Evolutionary conservation across 2,113 vertebrate genomes (phyloP), one percentile per base, ranked within the genome.

Genomic region (Platichthys stellatus): DNA sequence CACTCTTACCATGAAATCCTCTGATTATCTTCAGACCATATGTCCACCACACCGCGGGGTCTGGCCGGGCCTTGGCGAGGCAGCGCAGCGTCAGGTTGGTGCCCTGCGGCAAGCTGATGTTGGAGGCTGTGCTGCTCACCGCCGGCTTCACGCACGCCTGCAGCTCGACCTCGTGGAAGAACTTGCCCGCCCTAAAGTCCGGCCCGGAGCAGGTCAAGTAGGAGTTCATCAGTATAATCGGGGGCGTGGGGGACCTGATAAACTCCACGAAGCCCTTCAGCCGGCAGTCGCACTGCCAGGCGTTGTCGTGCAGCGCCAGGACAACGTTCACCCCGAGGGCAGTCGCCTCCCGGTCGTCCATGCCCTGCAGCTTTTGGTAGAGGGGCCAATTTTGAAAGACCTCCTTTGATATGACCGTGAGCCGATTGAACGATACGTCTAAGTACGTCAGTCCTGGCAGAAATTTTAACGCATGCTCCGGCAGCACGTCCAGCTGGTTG

Each of bases 401-500:
- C 51, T 95, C 96, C 84, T 90, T 96, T 61, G 97, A 97, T 88
- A 97, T 95, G 73, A 98, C 92, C 0, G 94, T 95, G 85, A 99
- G 95, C 86, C 94, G 95, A 91, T 97, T 99, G 94, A 95, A 97
- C 74, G 96, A 98, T 61, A 98, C 90, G 76, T 98, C 97, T 95
- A 99, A 96, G 81, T 97, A 97, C 88, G 95, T 97, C 91, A 98
- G 92, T 75, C 89, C 94, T 76, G 93, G 90, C 84, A 98, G 86
- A 78, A 94, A 96, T 80, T 94, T 96, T 43, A 99, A 92, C 0
- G 96, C 95, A 0, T 96, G 88, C 71, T 97, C 96, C 38, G 97
- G 96, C 31, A 97, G 94, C 24, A 94, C 94, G 8, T 98, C 96
- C 35, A 97, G 86, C 63, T 91, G 91, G 88, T 98, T 98, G 93